phyloP scores from a whole-genome alignment of 2,888 invertebrate species.

The Xanthorhoe spadicearia region DNA sequence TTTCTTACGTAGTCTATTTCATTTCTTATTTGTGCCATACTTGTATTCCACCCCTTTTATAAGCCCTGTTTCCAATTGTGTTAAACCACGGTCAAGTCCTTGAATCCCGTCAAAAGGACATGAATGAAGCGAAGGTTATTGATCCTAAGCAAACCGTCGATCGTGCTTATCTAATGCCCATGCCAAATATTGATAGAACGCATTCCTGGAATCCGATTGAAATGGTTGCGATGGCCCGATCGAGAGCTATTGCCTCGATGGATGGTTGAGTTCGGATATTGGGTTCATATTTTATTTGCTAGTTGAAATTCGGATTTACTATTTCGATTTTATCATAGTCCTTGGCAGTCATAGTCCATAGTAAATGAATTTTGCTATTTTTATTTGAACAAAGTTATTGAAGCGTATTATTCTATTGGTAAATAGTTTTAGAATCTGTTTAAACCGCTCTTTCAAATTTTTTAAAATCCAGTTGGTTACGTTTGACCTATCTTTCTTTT shows the following conservation, averaged over 20 bases:
- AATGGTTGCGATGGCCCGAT: conserved; percentile 41
- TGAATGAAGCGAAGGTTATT: conserved; percentile 49
- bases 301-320: conserved; percentile 12
- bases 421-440: not conserved
- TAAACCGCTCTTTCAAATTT: not conserved
- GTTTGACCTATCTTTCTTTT: not conserved
- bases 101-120: conserved; percentile 35
- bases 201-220: conserved; percentile 59
- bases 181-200: conserved; percentile 66
- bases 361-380: too few relatives aligned
- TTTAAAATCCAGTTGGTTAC: not conserved
- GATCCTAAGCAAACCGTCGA: conserved; percentile 55
- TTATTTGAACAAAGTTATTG: too few relatives aligned
- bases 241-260: conserved; percentile 19
- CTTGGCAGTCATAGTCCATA: not conserved
- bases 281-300: conserved; percentile 17
- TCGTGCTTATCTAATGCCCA: conserved; percentile 60
- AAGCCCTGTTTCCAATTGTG: not conserved
- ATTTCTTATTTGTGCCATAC: not conserved
- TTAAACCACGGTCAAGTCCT: conserved; percentile 12
- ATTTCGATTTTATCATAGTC: not conserved
- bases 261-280: conserved; percentile 18
- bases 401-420: too few relatives aligned
- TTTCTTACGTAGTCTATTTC: not conserved
- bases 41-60: not conserved